Evolutionary conservation across 1,140 invertebrate genomes (phyloP).

Genomic region (Neodiprion virginianus): DNA sequence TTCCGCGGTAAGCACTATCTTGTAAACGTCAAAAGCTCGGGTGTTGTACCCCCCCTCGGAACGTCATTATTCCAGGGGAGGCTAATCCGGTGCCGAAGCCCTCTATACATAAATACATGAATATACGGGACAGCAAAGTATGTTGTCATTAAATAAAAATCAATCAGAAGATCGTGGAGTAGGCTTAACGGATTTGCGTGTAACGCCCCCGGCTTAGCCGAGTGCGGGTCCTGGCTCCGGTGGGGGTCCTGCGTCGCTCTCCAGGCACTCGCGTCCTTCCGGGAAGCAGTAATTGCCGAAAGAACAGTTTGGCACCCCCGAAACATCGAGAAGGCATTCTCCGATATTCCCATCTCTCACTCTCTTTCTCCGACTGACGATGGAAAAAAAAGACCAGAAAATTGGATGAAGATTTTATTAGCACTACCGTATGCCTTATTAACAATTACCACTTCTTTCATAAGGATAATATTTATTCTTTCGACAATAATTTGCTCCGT

Average conservation of each 20-base stretch:
- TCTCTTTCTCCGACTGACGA: too few relatives aligned
- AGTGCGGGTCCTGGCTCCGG: not conserved
- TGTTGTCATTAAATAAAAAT: constrained; percentile 65
- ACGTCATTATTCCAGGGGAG: constrained; percentile 45
- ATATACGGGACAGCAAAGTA: constrained; percentile 47
- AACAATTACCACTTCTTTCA: too few relatives aligned
- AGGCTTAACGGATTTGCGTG: constrained; percentile 62
- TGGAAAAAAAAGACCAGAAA: too few relatives aligned
- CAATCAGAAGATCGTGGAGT: constrained; percentile 61
- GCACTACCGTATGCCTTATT: too few relatives aligned
- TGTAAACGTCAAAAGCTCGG: not conserved
- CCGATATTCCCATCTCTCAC: too few relatives aligned
- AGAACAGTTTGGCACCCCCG: constrained; percentile 15
- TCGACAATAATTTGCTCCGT: too few relatives aligned
- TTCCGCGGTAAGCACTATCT: not conserved
- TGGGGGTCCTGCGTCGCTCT: constrained; percentile 33
- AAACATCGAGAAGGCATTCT: too few relatives aligned
- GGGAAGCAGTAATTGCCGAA: constrained; percentile 21
- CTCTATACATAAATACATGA: constrained; percentile 53
- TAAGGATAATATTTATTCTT: too few relatives aligned
- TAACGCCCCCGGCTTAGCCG: constrained; percentile 52
- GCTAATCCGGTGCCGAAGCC: constrained; percentile 43
- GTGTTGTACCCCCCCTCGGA: not conserved
- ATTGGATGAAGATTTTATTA: too few relatives aligned
- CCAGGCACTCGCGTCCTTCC: constrained; percentile 27